Base-by-base conservation (phyloP, 1,140 invertebrate genomes). In the Drosophila arizonae region DNA sequence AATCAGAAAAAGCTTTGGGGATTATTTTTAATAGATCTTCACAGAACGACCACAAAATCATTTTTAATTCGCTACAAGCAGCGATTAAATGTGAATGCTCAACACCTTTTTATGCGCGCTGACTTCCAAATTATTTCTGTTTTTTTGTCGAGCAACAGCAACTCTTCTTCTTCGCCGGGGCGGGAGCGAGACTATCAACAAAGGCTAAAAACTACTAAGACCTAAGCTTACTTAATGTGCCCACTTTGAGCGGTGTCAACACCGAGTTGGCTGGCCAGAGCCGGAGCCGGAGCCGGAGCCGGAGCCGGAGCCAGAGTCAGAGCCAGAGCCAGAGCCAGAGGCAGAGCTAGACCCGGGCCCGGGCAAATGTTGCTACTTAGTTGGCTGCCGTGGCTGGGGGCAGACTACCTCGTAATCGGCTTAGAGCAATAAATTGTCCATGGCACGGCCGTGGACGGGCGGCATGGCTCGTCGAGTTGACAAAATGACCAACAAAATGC, bases 401-500 rank as follows among this genome's bases (percentile, higher is more conserved):
- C 15, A 6, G 65, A 57, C 67, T 66, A 50, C 62, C 62, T 52
- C 62, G 72, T 90, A 90, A 90, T 80, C 87, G 87, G 87, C 79
- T 90, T 90, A 90, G 26, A 50, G 87, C 81, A 80, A 90, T 90
- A 90, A 90, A 90, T 90, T 90, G 71, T 76, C 74, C 87, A 81
- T 73, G 70, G 66, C 72, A 56, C 68, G 65, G 63, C 72, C 77
- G 70, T 72, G 56, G 66, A 50, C 46, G 55, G 33, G 52, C 60
- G 17, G 43, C 43, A 9, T 17, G 43, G 54, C 48, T 48, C 57
- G 51, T 72, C 70, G 63, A 72, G 68, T 71, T 78, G 58, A 90
- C 87, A 86, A 90, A 90, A 90, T 82, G 86, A 74, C 86, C 86
- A 90, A 76, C 78, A 90, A 82, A 90, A 80, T 88, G 84, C 85